A percentile compares a stretch with the other conserved stretches of the same genome.
phyloP scores from a whole-genome alignment of 92 coral and sea anemone genomes.

The Heliopora coerulea region DNA sequence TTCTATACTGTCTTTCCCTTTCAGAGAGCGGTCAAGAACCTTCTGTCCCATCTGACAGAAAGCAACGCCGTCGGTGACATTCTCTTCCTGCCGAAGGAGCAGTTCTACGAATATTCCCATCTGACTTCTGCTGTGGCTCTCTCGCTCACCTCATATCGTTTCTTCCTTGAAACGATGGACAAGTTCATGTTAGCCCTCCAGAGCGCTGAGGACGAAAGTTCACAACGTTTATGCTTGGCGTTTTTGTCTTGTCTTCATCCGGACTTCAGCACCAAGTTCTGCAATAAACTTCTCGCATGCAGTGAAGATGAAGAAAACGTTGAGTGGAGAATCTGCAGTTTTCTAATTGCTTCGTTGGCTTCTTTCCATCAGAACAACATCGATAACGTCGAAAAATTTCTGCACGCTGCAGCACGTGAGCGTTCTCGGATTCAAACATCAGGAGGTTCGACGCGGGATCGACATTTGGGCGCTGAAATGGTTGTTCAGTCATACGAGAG shows the following conservation, averaged over 20 bases:
- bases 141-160: conserved; percentile 22
- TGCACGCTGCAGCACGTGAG: not conserved
- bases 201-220: conserved; percentile 4
- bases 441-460: not conserved
- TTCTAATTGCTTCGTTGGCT: conserved; percentile 13
- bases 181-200: conserved; percentile 9
- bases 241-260: conserved; percentile 31
- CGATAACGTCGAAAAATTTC: conserved; percentile 5
- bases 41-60: not conserved
- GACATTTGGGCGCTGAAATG: not conserved
- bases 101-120: conserved; percentile 35
- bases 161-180: not conserved
- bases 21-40: conserved; percentile 20
- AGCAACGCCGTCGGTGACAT: not conserved
- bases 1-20: conserved; percentile 35
- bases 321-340: conserved; percentile 25
- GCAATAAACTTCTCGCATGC: conserved; percentile 8
- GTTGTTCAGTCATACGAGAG: conserved; percentile 9
- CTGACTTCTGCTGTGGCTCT: conserved; percentile 18
- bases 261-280: conserved; percentile 9
- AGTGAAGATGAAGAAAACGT: not conserved
- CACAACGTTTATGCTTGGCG: conserved; percentile 27
- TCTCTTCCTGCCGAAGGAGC: conserved; percentile 1
- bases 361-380: conserved; percentile 21
- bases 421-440: not conserved